These are phyloP conservation scores for Steinernema carpocapsae DNA, from an alignment of 2,888 invertebrate species.

Conservation along the genomic window DNA sequence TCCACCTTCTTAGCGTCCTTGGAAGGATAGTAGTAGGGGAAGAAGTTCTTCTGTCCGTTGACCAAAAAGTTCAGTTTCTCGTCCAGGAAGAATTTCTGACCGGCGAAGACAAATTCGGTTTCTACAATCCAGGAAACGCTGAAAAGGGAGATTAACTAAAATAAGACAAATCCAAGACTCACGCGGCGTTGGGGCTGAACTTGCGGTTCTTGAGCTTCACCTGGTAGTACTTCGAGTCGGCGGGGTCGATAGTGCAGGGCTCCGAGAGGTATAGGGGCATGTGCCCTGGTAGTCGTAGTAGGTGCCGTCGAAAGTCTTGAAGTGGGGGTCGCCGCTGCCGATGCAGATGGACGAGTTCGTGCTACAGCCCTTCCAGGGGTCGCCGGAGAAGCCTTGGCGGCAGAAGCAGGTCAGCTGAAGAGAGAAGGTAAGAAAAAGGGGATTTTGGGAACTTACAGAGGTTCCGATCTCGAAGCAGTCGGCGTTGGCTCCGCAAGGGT, in stretches of 20 bases:
- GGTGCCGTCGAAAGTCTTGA: constrained; percentile 67
- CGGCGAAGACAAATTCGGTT: background rate
- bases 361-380: background rate
- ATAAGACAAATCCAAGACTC: background rate
- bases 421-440: background rate
- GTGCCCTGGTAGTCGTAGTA: constrained; percentile 58
- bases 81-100: background rate
- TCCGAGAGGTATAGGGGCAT: constrained; percentile 38
- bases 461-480: background rate
- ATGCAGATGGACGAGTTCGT: constrained; percentile 6
- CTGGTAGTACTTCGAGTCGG: background rate
- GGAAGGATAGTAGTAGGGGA: constrained; percentile 10
- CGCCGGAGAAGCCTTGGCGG: background rate
- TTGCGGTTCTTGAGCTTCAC: constrained; percentile 19
- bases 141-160: background rate
- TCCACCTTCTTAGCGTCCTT: background rate
- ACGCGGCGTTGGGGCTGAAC: background rate
- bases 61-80: background rate
- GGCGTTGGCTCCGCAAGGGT: constrained; percentile 2
- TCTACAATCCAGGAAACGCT: background rate
- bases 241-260: background rate
- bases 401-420: constrained; percentile 3
- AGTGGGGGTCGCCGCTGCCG: constrained; percentile 68
- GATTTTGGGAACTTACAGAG: background rate
- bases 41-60: background rate